Base-by-base conservation (phyloP, 64 coral and sea anemone species). In the Porites australiensis region DNA sequence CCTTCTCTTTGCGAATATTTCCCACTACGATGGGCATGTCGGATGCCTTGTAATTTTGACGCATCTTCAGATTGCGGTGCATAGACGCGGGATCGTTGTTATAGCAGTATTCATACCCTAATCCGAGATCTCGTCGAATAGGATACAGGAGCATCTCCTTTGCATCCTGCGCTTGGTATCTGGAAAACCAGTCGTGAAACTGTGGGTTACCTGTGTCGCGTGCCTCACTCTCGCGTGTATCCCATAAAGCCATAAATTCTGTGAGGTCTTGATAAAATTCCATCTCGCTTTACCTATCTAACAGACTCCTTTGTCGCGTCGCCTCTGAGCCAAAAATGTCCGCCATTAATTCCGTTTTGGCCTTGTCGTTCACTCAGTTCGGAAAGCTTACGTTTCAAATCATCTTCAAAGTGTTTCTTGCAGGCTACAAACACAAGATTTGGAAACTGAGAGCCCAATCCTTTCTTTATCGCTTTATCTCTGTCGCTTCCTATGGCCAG, bases 371-470 rank as follows among this genome's bases (percentile, higher is more conserved):
- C 4, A 50, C 90, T 82, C 4, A 92, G 37, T 6, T 76, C 70
- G 14, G 82, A 23, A 7, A 92, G 72, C 64, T 93, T 93, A 3
- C 58, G 2, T 51, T 58, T 46, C 1, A 93, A 23, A 22, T 93
- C 82, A 55, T 93, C 91, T 20, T 87, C 72, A 57, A 93, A 87
- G 45, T 93, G 82, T 22, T 93, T 93, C 44, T 87, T 87, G 44
- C 91, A 86, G 13, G 82, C 54, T 10, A 92, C 15, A 43, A 82
- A 51, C 10, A 80, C 70, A 16, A 81, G 51, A n/a, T 21, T 13
- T 11, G 90, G 82, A 46, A 92, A 86, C 18, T 64, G 52, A 19
- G 58, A 12, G 5, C 21, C 7, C 2, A 92, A 75, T 49, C 90
- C 90, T 21, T 92, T 92, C 66, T 82, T 91, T 8, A 92, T 70